Percentiles rank a stretch among this genome's conserved stretches.
Evolutionary conservation across 2,113 vertebrate species (phyloP).

Genomic region (Benitochromis conjunctus): DNA sequence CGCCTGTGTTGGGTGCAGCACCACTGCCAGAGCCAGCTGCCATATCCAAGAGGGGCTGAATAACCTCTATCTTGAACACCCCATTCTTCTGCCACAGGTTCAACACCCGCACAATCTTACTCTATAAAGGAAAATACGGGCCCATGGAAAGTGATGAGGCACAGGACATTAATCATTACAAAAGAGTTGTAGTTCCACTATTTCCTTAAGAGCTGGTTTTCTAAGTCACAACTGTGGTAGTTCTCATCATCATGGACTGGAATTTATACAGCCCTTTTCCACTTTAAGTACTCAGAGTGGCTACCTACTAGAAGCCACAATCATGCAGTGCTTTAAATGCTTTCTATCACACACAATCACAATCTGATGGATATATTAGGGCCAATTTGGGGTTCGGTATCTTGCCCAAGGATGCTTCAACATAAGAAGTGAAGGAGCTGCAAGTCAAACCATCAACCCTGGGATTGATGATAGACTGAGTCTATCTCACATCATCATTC

Average conservation of each 20-base stretch:
- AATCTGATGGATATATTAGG: neutral
- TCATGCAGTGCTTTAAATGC: neutral
- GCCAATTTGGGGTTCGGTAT: neutral
- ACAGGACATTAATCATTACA: neutral
- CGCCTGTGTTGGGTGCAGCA: conserved; percentile 57
- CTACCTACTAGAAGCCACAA: neutral
- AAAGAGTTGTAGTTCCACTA: neutral
- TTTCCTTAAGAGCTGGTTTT: neutral
- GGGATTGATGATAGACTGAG: neutral
- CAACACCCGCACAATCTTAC: conserved; percentile 96
- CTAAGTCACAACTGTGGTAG: neutral
- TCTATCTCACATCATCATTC: too few species aligned
- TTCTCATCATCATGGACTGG: neutral
- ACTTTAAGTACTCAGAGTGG: neutral
- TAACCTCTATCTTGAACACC: conserved; percentile 97
- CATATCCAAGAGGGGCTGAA: conserved; percentile 97
- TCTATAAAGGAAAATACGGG: conserved; percentile 68
- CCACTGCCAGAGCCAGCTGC: conserved; percentile 80
- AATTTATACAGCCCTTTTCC: neutral
- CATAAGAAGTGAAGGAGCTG: neutral
- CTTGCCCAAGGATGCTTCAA: neutral
- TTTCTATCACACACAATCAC: neutral
- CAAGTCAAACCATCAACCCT: neutral
- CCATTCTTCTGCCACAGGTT: conserved; percentile 99
- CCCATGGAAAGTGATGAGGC: neutral